Base-by-base conservation (phyloP, 2,797 vertebrate species). In the Buceros bicornis region DNA sequence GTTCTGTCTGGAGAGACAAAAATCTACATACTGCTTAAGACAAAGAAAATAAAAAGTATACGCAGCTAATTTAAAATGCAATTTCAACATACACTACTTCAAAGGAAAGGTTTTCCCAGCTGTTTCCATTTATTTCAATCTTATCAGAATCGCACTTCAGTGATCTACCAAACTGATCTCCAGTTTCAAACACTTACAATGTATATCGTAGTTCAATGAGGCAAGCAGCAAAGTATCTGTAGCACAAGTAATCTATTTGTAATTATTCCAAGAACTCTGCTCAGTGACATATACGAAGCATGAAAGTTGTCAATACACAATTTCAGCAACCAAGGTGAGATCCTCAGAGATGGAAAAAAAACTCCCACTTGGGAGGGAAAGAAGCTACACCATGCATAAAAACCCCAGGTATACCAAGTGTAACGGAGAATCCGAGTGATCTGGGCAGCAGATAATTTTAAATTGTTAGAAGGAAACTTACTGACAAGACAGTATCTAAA, bases 121-220 rank as follows among this genome's bases (percentile, higher is more conserved):
- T 93, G 86, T 73, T 94, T 95, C 58, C 43, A 79, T 72, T 93
- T 92, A 87, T 85, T 89, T 82, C 87, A 69, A 29, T 83, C 72
- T 86, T 90, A 90, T 64, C 80, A 86, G 76, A 95, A 93, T 57
- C 72, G 50, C 74, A 91, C 54, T 89, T 89, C 48, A 87, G 72
- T 60, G 87, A 81, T 77, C 80, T 86, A 81, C 54, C 57, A 79
- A 74, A 60, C 73, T 65, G 51, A 84, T 89, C 76, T 82, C 50
- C 78, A 72, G 70, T 79, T 93, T 79, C 76, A 94, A 76, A 80
- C 67, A 82, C 60, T 79, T 47, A 14, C 24, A 73, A 73, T 15
- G 24, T 51, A 18, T 43, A 89, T 94, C 51, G 45, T 1, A 88
- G 71, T 20, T 86, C 74, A 85, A 62, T 22, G 76, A 88, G 81